phyloP scores from a whole-genome alignment of 1,140 invertebrate genomes.

The Megalopta genalis region DNA sequence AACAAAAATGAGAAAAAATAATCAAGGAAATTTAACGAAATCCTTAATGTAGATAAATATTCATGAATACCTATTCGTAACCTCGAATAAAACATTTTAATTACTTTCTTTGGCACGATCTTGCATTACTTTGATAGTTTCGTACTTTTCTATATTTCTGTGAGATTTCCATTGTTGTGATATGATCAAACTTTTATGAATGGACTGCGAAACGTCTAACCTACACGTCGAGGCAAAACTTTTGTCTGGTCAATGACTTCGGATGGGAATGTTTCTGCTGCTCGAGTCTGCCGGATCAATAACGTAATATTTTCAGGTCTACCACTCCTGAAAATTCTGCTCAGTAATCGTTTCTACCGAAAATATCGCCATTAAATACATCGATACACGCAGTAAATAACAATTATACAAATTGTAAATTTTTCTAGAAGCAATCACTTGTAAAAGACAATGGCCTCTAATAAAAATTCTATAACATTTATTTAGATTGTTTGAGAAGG shows the following conservation, averaged over 20 bases:
- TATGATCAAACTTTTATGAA: conserved; percentile 38
- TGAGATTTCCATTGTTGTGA: conserved; percentile 7
- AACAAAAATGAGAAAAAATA: too few relatives aligned
- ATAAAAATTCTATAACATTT: too few relatives aligned
- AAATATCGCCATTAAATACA: neutral
- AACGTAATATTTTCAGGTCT: neutral
- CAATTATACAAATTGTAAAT: too few relatives aligned
- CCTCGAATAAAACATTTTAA: neutral
- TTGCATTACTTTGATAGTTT: too few relatives aligned
- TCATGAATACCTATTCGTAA: neutral
- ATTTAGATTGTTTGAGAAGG: too few relatives aligned
- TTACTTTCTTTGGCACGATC: neutral
- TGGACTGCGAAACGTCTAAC: conserved; percentile 12
- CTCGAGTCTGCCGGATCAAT: conserved; percentile 3
- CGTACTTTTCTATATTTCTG: neutral
- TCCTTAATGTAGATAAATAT: too few relatives aligned
- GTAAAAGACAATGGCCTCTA: too few relatives aligned
- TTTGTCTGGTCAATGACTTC: conserved; percentile 39
- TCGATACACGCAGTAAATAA: too few relatives aligned
- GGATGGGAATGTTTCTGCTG: conserved; percentile 1
- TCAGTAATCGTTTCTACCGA: neutral
- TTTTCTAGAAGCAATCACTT: too few relatives aligned
- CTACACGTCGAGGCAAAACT: conserved; percentile 12
- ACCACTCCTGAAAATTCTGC: neutral
- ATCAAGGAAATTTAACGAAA: too few relatives aligned